Percentiles rank a stretch among this genome's conserved stretches.
Conservation (phyloP, 2,113 vertebrate species). For the Xiphophorus maculatus region DNA sequence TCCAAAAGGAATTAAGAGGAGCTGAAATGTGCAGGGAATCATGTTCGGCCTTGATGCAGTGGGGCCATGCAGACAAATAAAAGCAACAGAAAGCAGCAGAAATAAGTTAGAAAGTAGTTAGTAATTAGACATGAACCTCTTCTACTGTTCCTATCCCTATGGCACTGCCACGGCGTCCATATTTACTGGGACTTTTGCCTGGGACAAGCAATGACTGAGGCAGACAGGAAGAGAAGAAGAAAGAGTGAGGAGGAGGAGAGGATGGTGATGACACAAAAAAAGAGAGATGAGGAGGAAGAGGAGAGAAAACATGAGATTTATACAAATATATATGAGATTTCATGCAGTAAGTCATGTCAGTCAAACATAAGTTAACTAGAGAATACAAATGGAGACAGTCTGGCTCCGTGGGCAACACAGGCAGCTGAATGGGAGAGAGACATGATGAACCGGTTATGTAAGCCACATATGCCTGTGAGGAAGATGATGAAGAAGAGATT, state of each 20-base stretch:
- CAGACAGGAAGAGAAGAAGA: constrained; percentile 55
- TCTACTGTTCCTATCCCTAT: constrained; percentile 99
- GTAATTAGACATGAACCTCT: constrained; percentile 90
- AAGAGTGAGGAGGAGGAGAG: constrained; percentile 17
- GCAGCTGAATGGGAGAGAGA: constrained; percentile 64
- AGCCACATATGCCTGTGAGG: constrained; percentile 46
- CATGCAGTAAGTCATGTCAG: constrained; percentile 75
- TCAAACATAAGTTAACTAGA: constrained; percentile 65
- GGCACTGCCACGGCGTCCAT: constrained; percentile 98
- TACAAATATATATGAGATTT: constrained; percentile 71
- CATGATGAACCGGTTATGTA: constrained; percentile 51
- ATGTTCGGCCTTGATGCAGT: constrained; percentile 28
- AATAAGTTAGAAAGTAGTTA: constrained; percentile 59
- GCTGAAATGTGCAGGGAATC: constrained; percentile 7
- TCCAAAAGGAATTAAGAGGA: neutral
- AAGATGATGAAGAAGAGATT: constrained; percentile 46
- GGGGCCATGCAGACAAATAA: constrained; percentile 54
- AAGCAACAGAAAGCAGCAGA: constrained; percentile 38
- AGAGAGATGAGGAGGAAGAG: constrained; percentile 11
- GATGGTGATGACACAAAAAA: constrained; percentile 35
- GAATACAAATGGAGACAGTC: constrained; percentile 43
- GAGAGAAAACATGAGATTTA: constrained; percentile 56
- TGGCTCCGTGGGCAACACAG: constrained; percentile 50
- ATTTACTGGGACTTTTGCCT: constrained; percentile 94
- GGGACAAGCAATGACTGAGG: constrained; percentile 97